phyloP scores from a whole-genome alignment of 2,113 vertebrate species.

The Ceyx cyanopectus region DNA sequence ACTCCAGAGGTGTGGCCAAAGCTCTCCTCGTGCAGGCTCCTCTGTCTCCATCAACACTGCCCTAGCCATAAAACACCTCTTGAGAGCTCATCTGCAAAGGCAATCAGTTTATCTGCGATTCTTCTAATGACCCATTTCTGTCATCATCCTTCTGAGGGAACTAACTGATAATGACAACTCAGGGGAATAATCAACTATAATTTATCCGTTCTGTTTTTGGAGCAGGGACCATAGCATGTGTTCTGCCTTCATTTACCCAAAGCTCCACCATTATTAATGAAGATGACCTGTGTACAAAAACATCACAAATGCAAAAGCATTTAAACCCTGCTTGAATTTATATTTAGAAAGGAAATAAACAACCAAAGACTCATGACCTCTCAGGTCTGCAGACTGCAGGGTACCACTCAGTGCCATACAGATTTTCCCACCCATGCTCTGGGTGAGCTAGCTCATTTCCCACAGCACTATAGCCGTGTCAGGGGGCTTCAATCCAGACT shows the following conservation, averaged over 20 bases:
- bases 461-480: slow-evolving; percentile 27
- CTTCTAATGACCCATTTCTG: slow-evolving; percentile 68
- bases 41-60: background rate
- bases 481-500: slow-evolving; percentile 28
- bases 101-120: slow-evolving; percentile 28
- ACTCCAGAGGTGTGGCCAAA: slow-evolving; percentile 14
- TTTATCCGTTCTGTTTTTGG: background rate
- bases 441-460: slow-evolving; percentile 32
- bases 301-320: background rate
- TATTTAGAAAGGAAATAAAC: slow-evolving; percentile 55
- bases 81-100: slow-evolving; percentile 51
- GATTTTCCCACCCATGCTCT: background rate
- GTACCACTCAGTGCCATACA: background rate
- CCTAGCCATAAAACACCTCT: slow-evolving; percentile 35
- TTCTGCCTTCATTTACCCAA: slow-evolving; percentile 6
- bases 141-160: slow-evolving; percentile 48
- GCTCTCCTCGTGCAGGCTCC: background rate
- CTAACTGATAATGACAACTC: slow-evolving; percentile 62
- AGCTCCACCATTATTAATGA: background rate
- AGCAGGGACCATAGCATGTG: background rate
- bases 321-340: background rate
- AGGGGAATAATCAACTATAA: slow-evolving; percentile 61
- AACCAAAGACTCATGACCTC: background rate
- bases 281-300: background rate
- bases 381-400: background rate